These are phyloP conservation scores for Tragelaphus strepsiceros DNA, from an alignment of 2,113 vertebrate species.

Conservation along the genomic window DNA sequence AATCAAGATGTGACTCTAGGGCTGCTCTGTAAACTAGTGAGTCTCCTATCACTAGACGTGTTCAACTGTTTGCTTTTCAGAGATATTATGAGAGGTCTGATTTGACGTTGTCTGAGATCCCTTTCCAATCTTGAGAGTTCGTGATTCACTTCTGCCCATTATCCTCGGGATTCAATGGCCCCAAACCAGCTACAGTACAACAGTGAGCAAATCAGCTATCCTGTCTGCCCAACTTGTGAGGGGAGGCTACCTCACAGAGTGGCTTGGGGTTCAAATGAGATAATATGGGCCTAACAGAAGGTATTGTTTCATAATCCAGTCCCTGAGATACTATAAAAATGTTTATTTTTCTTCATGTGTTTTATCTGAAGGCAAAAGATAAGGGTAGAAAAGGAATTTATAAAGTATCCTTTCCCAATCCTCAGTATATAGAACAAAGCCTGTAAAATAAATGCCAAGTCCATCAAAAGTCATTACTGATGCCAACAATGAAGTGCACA, in stretches of 20 bases:
- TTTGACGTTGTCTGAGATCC: not conserved
- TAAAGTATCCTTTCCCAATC: not conserved
- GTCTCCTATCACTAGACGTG: not conserved
- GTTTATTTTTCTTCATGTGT: not conserved
- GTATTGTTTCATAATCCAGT: not conserved
- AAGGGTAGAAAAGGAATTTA: not conserved
- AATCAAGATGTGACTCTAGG: not conserved
- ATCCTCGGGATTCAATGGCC: not conserved
- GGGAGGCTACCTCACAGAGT: not conserved
- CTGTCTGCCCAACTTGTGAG: not conserved
- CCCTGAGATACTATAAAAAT: not conserved
- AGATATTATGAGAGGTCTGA: not conserved
- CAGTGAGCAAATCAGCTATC: too few relatives aligned
- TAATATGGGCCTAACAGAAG: not conserved
- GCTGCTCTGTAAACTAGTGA: not conserved
- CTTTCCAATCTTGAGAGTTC: not conserved
- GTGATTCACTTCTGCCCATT: not conserved
- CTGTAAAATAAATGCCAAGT: constrained; percentile 6
- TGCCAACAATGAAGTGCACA: not conserved
- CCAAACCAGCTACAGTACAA: not conserved
- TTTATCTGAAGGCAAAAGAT: not conserved
- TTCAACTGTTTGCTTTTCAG: not conserved
- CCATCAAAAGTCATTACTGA: not conserved
- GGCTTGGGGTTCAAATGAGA: not conserved
- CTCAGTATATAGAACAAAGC: not conserved